phyloP scores from a whole-genome alignment of 2,113 vertebrate species.

The Equus quagga region DNA sequence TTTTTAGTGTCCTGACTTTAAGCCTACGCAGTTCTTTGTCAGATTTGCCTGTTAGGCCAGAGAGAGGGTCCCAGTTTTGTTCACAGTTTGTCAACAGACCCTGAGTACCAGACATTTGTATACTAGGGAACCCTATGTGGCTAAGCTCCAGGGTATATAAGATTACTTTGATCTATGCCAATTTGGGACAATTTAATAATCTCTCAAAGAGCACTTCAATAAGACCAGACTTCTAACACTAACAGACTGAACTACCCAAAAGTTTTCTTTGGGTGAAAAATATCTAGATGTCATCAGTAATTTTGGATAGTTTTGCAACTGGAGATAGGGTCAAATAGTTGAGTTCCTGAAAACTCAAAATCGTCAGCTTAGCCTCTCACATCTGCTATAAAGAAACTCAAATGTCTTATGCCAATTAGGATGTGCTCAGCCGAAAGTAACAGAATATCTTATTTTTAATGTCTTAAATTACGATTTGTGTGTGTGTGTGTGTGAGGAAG shows the following conservation, averaged over 20 bases:
- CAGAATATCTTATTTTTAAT: background rate
- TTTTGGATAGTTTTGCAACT: background rate
- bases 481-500: too few relatives aligned
- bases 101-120: background rate
- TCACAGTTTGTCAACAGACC: background rate
- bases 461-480: background rate
- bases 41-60: too few relatives aligned
- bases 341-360: constrained; percentile 19
- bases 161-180: background rate
- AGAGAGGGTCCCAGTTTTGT: too few relatives aligned
- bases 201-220: background rate
- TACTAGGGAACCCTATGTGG: background rate
- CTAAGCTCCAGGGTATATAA: background rate
- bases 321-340: background rate
- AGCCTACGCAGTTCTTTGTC: too few relatives aligned
- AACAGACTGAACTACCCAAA: background rate
- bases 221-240: background rate
- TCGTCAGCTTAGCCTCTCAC: background rate
- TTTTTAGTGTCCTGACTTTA: too few relatives aligned
- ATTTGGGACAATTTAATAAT: background rate
- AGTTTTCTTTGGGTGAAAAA: background rate
- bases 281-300: background rate
- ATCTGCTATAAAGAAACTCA: background rate
- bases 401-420: background rate
- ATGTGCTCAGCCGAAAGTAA: background rate